phyloP scores from a whole-genome alignment of 2,888 invertebrate genomes.

The Tetropium fuscum region DNA sequence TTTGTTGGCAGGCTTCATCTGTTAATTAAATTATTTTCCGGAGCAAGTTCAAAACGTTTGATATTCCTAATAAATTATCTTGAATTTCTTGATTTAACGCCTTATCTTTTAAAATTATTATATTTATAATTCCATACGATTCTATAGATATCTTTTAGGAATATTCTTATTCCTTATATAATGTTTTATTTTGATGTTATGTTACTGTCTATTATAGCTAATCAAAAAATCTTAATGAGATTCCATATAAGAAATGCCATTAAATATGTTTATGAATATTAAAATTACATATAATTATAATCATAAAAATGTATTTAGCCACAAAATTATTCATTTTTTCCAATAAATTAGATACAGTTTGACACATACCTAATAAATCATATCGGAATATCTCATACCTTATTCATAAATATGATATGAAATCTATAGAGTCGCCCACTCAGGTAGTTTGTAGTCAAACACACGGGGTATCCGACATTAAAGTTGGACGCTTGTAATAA shows the following conservation, averaged over 20 bases:
- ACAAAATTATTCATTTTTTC: conserved; percentile 50
- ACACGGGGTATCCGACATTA: conserved; percentile 28
- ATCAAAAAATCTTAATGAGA: conserved; percentile 28
- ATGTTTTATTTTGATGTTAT: too few species aligned
- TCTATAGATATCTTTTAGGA: too few species aligned
- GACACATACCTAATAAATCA: conserved; percentile 59
- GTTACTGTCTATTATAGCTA: too few species aligned
- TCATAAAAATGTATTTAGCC: conserved; percentile 47
- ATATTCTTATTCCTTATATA: too few species aligned
- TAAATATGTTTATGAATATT: conserved; percentile 37
- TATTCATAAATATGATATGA: conserved; percentile 58
- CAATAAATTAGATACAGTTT: conserved; percentile 56
- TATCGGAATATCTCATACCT: conserved; percentile 52
- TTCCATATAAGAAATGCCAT: conserved; percentile 28
- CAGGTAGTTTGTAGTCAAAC: conserved; percentile 23
- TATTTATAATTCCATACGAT: too few species aligned
- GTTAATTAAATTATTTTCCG: too few species aligned
- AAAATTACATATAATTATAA: conserved; percentile 47
- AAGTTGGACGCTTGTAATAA: conserved; percentile 52
- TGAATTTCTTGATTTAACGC: too few species aligned
- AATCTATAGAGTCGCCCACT: conserved; percentile 53
- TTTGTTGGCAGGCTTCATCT: too few species aligned
- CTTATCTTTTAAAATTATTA: too few species aligned
- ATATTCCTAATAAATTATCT: too few species aligned
- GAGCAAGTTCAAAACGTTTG: too few species aligned